Percentiles rank a stretch among this genome's conserved stretches.
These are phyloP conservation scores for Caloenas nicobarica DNA, from an alignment of 2,113 vertebrate genomes.

Conservation along the genomic window DNA sequence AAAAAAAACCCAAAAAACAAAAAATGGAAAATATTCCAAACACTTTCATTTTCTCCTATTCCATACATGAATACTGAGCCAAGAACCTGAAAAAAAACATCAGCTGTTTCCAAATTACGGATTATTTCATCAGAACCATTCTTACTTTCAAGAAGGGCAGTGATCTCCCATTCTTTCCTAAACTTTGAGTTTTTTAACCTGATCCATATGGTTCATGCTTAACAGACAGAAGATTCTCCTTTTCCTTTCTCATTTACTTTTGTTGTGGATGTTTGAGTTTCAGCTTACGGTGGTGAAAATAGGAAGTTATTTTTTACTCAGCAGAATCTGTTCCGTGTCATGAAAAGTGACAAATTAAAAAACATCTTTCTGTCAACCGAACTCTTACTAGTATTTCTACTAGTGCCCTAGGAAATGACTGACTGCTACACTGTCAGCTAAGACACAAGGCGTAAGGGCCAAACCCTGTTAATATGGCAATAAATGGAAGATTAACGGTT, in stretches of 20 bases:
- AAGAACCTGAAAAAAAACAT: neutral
- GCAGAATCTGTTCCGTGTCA: neutral
- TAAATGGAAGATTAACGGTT: neutral
- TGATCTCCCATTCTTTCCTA: neutral
- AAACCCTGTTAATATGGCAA: neutral
- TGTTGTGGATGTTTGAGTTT: neutral
- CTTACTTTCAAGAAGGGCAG: neutral
- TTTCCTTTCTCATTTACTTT: neutral
- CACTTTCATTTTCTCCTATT: neutral
- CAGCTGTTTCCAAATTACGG: neutral
- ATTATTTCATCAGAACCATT: neutral
- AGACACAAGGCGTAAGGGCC: neutral
- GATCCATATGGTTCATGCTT: rapidly evolving
- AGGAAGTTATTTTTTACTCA: neutral
- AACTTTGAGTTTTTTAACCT: neutral
- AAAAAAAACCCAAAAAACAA: neutral
- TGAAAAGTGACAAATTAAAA: neutral
- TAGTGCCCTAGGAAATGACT: neutral
- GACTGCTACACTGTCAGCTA: neutral
- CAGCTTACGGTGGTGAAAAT: neutral
- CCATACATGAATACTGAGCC: neutral
- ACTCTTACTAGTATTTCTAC: neutral
- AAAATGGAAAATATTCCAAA: neutral
- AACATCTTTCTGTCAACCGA: neutral
- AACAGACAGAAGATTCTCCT: neutral